phyloP scores from a whole-genome alignment of 2,113 vertebrate genomes.

The Nothobranchius furzeri region DNA sequence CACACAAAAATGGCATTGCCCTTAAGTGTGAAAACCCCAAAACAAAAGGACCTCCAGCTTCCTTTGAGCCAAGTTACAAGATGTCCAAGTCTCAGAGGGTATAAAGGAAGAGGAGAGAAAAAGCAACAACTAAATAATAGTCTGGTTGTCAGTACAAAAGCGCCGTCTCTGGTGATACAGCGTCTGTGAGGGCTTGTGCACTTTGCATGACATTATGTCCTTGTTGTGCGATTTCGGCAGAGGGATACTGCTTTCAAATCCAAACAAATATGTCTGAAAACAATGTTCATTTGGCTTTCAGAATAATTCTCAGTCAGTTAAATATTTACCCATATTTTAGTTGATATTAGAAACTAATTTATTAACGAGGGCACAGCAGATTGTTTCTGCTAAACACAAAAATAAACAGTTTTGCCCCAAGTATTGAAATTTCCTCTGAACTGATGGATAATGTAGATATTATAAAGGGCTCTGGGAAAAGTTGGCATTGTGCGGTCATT shows the following conservation, averaged over 20 bases:
- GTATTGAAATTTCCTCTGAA: slow-evolving; percentile 52
- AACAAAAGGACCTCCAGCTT: slow-evolving; percentile 71
- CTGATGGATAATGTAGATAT: slow-evolving; percentile 8
- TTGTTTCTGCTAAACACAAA: slow-evolving; percentile 61
- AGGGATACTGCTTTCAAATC: slow-evolving; percentile 54
- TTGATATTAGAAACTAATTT: slow-evolving; percentile 50
- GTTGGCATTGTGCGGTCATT: neutral
- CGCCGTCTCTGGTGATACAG: slow-evolving; percentile 57
- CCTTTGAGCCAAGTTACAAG: slow-evolving; percentile 70
- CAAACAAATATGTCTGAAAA: slow-evolving; percentile 55
- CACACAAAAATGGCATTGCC: slow-evolving; percentile 58
- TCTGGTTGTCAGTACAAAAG: slow-evolving; percentile 54
- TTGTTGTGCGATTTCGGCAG: slow-evolving; percentile 42
- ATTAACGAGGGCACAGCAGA: slow-evolving; percentile 53
- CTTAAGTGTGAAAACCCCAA: slow-evolving; percentile 76
- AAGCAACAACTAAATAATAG: slow-evolving; percentile 70
- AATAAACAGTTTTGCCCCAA: slow-evolving; percentile 53
- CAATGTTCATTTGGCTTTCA: slow-evolving; percentile 47
- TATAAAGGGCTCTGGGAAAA: neutral
- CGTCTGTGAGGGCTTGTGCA: slow-evolving; percentile 59
- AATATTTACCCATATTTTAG: slow-evolving; percentile 60
- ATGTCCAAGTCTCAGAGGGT: slow-evolving; percentile 65
- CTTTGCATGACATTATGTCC: slow-evolving; percentile 60
- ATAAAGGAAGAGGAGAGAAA: slow-evolving; percentile 52
- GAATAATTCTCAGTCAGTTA: slow-evolving; percentile 40